Conservation (phyloP, 1,140 invertebrate species). For the Oryctes rhinoceros region DNA sequence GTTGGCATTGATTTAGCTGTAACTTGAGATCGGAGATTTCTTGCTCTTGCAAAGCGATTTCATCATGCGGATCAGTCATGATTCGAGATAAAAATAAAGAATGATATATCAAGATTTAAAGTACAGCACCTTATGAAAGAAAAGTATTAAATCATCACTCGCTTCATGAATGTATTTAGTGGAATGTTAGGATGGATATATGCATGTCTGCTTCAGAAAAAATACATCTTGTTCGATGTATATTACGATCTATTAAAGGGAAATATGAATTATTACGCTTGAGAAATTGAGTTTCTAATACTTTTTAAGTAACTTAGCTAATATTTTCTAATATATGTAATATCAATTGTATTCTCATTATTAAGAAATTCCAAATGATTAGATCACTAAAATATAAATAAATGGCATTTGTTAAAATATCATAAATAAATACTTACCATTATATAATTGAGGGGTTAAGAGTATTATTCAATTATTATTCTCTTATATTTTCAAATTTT, state of each 20-base stretch:
- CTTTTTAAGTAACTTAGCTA: conserved; percentile 17
- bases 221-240: background rate
- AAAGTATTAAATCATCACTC: conserved; percentile 13
- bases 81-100: background rate
- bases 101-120: background rate
- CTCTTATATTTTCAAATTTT: background rate
- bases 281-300: background rate
- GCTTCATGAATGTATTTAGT: conserved; percentile 22
- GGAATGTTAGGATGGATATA: conserved; percentile 6
- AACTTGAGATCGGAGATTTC: conserved; percentile 48
- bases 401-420: background rate
- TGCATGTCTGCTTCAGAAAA: background rate
- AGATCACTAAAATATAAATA: conserved; percentile 28
- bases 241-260: background rate
- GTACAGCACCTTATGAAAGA: conserved; percentile 4
- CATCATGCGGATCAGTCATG: conserved; percentile 42
- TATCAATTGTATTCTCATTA: conserved; percentile 1
- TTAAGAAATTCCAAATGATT: background rate
- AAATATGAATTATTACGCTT: background rate
- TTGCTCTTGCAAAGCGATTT: conserved; percentile 42
- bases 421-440: conserved; percentile 1
- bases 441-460: conserved; percentile 8
- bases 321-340: conserved; percentile 5
- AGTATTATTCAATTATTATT: background rate
- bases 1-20: conserved; percentile 47